Evolutionary conservation across 2,888 invertebrate genomes (phyloP).

Genomic region (Drosophila cyrtoloma): DNA sequence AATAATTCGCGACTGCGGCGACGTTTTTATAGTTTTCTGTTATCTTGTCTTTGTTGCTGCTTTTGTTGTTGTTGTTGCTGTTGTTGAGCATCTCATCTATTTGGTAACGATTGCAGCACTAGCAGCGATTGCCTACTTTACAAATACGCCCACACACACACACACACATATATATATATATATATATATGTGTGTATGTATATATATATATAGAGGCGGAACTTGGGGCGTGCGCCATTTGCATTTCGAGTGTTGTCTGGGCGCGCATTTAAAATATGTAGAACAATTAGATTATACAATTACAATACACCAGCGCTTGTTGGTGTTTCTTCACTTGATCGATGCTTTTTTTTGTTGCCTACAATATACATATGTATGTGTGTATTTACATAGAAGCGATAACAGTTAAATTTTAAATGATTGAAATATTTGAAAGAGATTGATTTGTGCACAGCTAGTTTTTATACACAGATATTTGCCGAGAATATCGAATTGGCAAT

Average conservation of each 20-base stretch:
- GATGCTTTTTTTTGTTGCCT: constrained; percentile 7
- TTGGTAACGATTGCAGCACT: constrained; percentile 70
- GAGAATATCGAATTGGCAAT: not conserved
- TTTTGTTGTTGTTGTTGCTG: constrained; percentile 11
- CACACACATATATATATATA: not conserved
- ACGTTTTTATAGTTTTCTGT: constrained; percentile 77
- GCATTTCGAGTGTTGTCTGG: constrained; percentile 44
- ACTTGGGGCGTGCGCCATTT: constrained; percentile 39
- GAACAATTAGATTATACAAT: constrained; percentile 77
- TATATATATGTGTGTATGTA: too few relatives aligned
- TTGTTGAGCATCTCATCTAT: constrained; percentile 67
- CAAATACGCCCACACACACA: constrained; percentile 17
- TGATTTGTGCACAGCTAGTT: not conserved
- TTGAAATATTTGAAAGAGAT: not conserved
- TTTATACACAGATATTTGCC: not conserved
- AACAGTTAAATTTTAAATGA: not conserved
- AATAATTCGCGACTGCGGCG: constrained; percentile 76
- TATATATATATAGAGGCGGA: not conserved
- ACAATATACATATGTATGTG: not conserved
- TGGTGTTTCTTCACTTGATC: constrained; percentile 25
- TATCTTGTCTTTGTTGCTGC: constrained; percentile 44
- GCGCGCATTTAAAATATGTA: constrained; percentile 61
- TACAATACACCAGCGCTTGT: constrained; percentile 13
- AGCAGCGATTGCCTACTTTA: constrained; percentile 43
- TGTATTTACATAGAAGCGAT: not conserved